Evolutionary conservation across 30 jellyfish, hydroid and myxozoan species (phyloP).

Genomic region (Catostylus mosaicus): DNA sequence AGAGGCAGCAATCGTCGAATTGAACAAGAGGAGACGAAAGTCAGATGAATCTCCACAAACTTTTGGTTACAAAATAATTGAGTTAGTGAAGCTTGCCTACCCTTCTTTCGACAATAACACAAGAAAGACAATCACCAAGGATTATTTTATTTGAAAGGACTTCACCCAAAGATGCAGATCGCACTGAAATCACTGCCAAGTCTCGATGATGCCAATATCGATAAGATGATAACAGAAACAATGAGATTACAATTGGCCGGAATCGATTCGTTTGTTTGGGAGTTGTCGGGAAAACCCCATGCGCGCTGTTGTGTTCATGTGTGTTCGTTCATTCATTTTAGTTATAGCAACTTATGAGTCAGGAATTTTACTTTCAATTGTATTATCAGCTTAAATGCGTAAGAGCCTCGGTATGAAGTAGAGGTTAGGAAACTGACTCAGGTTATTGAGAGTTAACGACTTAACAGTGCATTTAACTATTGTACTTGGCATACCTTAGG

Average conservation of each 20-base stretch:
- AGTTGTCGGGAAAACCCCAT: too few species aligned
- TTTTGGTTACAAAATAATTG: slow-evolving; percentile 9
- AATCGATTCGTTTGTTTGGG: slow-evolving; percentile 11
- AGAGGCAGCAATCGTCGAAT: slow-evolving; percentile 26
- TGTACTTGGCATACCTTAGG: too few species aligned
- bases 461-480: too few species aligned
- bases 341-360: too few species aligned
- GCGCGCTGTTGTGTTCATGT: too few species aligned
- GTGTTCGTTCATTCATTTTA: too few species aligned
- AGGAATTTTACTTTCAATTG: too few species aligned
- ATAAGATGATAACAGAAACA: not conserved
- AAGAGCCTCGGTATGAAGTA: too few species aligned
- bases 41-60: slow-evolving; percentile 31
- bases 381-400: too few species aligned
- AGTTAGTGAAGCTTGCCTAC: slow-evolving; percentile 20
- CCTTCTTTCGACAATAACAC: slow-evolving; percentile 20
- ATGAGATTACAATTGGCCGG: slow-evolving; percentile 33
- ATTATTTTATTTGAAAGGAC: slow-evolving; percentile 26
- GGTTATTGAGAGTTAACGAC: too few species aligned
- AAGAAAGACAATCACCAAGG: slow-evolving; percentile 17
- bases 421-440: too few species aligned
- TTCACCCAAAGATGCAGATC: slow-evolving; percentile 20
- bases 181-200: slow-evolving; percentile 15
- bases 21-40: slow-evolving; percentile 13
- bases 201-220: not conserved